Evolutionary conservation across 2,888 invertebrate species (phyloP).

Genomic region (Temnothorax rugatulus): DNA sequence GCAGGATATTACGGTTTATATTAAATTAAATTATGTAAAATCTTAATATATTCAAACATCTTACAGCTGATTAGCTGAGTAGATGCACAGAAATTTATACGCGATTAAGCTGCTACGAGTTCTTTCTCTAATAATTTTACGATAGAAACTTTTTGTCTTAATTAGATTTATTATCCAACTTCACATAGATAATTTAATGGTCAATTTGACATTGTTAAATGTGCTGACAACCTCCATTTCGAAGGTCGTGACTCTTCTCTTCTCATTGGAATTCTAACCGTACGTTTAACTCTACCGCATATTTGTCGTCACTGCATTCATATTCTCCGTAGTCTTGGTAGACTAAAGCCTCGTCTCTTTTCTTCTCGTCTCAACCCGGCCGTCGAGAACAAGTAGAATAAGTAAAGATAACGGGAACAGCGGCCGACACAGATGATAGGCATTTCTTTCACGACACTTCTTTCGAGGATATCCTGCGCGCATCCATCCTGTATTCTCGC

Average conservation of each 20-base stretch:
- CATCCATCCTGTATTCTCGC: slow-evolving; percentile 33
- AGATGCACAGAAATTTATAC: neutral
- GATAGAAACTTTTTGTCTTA: neutral
- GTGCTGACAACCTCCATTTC: neutral
- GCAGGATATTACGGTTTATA: neutral
- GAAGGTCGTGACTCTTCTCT: slow-evolving; percentile 13
- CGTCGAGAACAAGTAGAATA: slow-evolving; percentile 64
- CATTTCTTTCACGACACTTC: slow-evolving; percentile 50
- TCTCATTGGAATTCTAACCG: slow-evolving; percentile 52
- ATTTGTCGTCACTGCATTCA: slow-evolving; percentile 27
- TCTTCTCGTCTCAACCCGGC: slow-evolving; percentile 28
- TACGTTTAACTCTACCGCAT: slow-evolving; percentile 37
- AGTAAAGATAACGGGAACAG: slow-evolving; percentile 73
- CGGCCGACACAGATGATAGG: slow-evolving; percentile 71
- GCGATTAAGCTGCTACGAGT: neutral
- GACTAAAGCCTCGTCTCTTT: slow-evolving; percentile 24
- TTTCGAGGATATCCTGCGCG: slow-evolving; percentile 56
- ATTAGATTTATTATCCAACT: neutral
- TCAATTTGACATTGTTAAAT: neutral
- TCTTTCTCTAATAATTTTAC: neutral
- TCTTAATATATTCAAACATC: neutral
- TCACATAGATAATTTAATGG: neutral
- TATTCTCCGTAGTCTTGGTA: slow-evolving; percentile 33
- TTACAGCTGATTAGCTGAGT: neutral
- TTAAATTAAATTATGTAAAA: slow-evolving; percentile 1